A percentile compares a stretch with the other conserved stretches of the same genome.
Evolutionary conservation across 2,113 vertebrate genomes (phyloP).

Genomic region (Rhynchopsitta pachyrhyncha): DNA sequence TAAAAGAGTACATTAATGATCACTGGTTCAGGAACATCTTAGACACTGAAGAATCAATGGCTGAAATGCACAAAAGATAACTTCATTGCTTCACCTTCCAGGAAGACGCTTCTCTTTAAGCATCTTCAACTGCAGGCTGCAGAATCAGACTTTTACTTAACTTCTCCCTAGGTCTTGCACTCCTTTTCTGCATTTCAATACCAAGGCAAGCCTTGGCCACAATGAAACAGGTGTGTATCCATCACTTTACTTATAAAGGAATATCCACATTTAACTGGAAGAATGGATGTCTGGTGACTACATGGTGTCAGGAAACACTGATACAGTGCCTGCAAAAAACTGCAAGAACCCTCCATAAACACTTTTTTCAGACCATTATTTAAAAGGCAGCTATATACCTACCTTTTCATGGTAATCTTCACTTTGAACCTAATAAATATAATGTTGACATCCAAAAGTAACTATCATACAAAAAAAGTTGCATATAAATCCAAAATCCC

Average conservation of each 20-base stretch:
- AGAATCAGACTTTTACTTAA: neutral
- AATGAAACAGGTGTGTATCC: neutral
- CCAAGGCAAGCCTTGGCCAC: neutral
- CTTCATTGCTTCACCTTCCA: neutral
- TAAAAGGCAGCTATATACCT: neutral
- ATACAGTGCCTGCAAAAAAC: neutral
- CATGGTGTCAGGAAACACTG: neutral
- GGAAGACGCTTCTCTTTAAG: neutral
- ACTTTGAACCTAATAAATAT: neutral
- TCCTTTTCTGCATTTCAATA: neutral
- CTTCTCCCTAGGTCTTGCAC: neutral
- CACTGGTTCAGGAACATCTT: neutral
- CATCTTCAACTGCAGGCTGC: neutral
- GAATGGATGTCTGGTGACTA: neutral
- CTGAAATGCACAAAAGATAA: neutral
- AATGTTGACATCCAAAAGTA: neutral
- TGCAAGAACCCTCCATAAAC: neutral
- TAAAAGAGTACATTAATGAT: neutral
- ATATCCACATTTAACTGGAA: neutral
- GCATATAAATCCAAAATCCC: neutral
- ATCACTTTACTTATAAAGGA: neutral
- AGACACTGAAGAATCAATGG: neutral
- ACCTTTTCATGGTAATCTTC: neutral
- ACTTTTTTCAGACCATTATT: neutral
- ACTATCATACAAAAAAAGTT: neutral